Evolutionary conservation across 2,888 invertebrate genomes (phyloP).

Genomic region (Ochropacha duplaris): DNA sequence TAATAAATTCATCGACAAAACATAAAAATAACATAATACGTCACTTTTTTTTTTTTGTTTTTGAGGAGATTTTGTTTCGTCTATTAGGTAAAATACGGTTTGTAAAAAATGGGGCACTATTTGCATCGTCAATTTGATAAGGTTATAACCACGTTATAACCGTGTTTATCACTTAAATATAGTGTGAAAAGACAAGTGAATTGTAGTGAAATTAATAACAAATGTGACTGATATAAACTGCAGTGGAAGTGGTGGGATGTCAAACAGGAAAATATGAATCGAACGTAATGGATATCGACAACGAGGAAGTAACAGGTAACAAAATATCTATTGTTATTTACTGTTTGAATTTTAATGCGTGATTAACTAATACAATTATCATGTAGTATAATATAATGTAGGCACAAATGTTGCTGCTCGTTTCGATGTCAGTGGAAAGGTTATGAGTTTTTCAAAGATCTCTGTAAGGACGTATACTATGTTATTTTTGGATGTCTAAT

Average conservation of each 20-base stretch:
- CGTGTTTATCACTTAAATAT: background rate
- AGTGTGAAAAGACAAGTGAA: background rate
- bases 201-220: background rate
- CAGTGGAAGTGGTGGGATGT: background rate
- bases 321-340: background rate
- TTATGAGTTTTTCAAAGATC: too few species aligned
- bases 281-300: slow-evolving; percentile 13
- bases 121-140: background rate
- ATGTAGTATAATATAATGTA: too few species aligned
- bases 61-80: background rate
- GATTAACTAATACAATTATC: too few species aligned
- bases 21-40: background rate
- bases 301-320: slow-evolving; percentile 25
- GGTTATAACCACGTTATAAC: background rate
- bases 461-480: background rate
- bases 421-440: too few species aligned
- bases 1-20: background rate
- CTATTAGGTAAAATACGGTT: background rate
- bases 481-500: background rate
- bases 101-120: background rate
- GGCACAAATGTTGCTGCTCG: too few species aligned
- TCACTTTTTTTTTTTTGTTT: slow-evolving; percentile 1
- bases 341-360: too few species aligned
- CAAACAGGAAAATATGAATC: slow-evolving; percentile 2
- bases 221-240: background rate